Base-by-base conservation (phyloP, 2,888 invertebrate genomes). In the Parelbella ahira region DNA sequence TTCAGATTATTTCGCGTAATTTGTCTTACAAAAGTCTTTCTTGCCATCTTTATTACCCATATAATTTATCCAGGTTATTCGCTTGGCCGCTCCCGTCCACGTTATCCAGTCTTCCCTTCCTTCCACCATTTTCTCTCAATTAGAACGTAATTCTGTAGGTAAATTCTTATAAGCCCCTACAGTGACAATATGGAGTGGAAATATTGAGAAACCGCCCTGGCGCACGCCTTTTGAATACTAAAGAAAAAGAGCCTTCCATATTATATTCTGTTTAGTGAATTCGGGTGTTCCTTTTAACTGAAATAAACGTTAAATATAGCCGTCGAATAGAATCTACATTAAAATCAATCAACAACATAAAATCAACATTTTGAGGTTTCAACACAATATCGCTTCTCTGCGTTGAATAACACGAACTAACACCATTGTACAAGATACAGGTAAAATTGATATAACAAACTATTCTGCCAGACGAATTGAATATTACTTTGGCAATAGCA, bases 41-140 rank as follows among this genome's bases (percentile, higher is more conserved):
- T 10, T 29, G 29, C n/a, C 19, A 20, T 28, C 28, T 13, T 30
- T 38, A 38, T 29, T 15, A 29, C 23, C 28, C 23, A 21, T 21
- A 30, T 23, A 30, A 38, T 36, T 25, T 25, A 30, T 30, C 30
- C 21, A 38, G 38, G 21, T 30, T 23, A 10, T 38, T 11, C 37
- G 21, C 37, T 12, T 34, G 15, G 13, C 24, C 12, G 34, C 25
- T 10, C 11, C 15, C 36, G 11, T 18, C 8, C 23, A 36, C 5
- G 25, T 38, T 38, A 38, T 24, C 18, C 30, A 23, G 29, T 7
- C 13, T 11, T 18, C 3, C 7, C 27, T 10, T 6, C 34, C 29
- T 18, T 15, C 11, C 15, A 10, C n/a, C 18, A n/a, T 30, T 30
- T 30, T 15, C 30, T 30, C 30, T 30, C 38, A 29, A 30, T 38